Percentiles rank a stretch among this genome's conserved stretches.
phyloP scores from a whole-genome alignment of 2,888 invertebrate genomes.

The Cephus sareptanus region DNA sequence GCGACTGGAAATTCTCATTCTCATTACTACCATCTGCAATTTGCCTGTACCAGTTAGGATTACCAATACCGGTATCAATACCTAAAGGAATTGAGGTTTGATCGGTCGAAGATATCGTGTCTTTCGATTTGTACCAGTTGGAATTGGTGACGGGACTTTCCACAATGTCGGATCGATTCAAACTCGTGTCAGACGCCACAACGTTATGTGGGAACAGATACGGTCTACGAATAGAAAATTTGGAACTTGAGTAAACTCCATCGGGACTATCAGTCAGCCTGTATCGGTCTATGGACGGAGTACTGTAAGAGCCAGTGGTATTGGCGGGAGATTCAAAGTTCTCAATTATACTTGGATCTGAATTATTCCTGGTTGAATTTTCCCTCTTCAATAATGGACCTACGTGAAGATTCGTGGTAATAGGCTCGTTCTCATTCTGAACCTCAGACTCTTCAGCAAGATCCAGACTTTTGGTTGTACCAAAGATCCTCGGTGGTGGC shows the following conservation, averaged over 20 bases:
- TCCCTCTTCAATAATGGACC: slow-evolving; percentile 53
- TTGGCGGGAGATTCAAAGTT: neutral
- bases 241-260: slow-evolving; percentile 43
- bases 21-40: neutral
- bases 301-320: neutral
- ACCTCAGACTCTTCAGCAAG: slow-evolving; percentile 49
- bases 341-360: slow-evolving; percentile 47
- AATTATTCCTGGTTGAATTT: slow-evolving; percentile 48
- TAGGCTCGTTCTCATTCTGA: slow-evolving; percentile 34
- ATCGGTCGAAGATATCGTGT: slow-evolving; percentile 72
- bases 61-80: slow-evolving; percentile 45
- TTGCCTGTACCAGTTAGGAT: slow-evolving; percentile 19
- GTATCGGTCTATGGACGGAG: slow-evolving; percentile 9
- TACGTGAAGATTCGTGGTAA: slow-evolving; percentile 59
- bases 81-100: slow-evolving; percentile 68
- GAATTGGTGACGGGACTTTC: slow-evolving; percentile 43
- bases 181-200: slow-evolving; percentile 55
- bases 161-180: slow-evolving; percentile 37
- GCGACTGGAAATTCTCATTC: neutral
- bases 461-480: slow-evolving; percentile 50
- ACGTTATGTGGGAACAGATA: slow-evolving; percentile 61
- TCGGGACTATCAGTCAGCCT: slow-evolving; percentile 50
- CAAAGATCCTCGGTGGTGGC: slow-evolving; percentile 79
- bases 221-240: slow-evolving; percentile 49
- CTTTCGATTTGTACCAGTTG: slow-evolving; percentile 51